Percentiles rank a stretch among this genome's conserved stretches.
These are phyloP conservation scores for Myrmecobius fasciatus DNA, from an alignment of 2,113 vertebrate species.

Conservation along the genomic window DNA sequence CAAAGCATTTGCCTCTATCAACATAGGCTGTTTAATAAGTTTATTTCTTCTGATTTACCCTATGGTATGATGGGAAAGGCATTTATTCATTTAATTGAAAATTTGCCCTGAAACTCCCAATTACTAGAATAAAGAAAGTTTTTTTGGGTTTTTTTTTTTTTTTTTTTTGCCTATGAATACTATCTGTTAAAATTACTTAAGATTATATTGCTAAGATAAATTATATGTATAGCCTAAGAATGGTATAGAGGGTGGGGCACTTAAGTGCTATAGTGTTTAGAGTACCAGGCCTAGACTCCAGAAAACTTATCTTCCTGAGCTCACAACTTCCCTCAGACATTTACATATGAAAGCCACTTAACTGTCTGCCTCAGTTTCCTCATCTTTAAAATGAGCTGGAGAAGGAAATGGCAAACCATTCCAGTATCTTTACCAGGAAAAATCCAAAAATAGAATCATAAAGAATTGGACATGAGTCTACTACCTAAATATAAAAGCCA, in stretches of 20 bases:
- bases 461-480: background rate
- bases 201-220: constrained; percentile 69
- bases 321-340: background rate
- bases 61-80: background rate
- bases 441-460: background rate
- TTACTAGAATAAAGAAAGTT: background rate
- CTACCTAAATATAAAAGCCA: background rate
- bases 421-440: background rate
- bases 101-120: background rate
- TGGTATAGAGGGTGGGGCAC: background rate
- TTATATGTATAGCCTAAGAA: constrained; percentile 40
- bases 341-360: background rate
- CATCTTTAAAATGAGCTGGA: background rate
- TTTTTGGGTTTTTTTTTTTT: background rate
- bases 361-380: background rate
- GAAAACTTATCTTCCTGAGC: background rate
- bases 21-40: background rate
- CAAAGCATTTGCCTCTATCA: background rate
- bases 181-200: constrained; percentile 56
- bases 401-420: background rate
- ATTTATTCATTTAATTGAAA: background rate
- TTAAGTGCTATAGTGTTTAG: background rate
- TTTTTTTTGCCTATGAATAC: background rate
- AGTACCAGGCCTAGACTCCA: background rate
- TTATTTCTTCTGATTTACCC: constrained; percentile 61